These are phyloP conservation scores for Neomonachus schauinslandi DNA, from an alignment of 2,113 vertebrate species.

Conservation along the genomic window DNA sequence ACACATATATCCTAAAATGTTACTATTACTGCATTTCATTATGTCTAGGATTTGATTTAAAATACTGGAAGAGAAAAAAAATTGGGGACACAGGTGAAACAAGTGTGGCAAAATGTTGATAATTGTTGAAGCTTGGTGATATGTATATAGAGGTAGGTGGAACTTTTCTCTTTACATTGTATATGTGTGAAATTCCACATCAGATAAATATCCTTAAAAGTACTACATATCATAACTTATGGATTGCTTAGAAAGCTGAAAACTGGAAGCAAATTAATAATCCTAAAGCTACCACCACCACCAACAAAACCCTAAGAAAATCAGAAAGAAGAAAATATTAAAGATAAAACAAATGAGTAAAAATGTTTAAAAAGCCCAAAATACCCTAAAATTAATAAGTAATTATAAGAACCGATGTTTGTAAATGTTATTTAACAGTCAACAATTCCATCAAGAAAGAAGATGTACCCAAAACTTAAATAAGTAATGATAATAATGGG, in stretches of 20 bases:
- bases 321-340: background rate
- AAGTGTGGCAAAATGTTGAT: background rate
- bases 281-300: background rate
- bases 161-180: background rate
- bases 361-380: background rate
- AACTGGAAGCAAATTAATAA: conserved; percentile 12
- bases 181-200: background rate
- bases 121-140: background rate
- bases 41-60: conserved; percentile 13
- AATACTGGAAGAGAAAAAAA: background rate
- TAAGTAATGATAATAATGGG: background rate
- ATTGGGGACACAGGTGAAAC: background rate
- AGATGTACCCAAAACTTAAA: background rate
- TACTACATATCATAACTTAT: background rate
- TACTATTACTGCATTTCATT: background rate
- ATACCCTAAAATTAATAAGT: background rate
- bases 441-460: background rate
- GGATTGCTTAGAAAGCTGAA: conserved; percentile 17
- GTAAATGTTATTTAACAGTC: background rate
- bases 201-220: conserved; percentile 6
- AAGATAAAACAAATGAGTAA: background rate
- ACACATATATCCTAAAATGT: background rate
- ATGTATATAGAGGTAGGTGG: background rate
- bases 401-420: background rate
- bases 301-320: background rate